Conservation (phyloP, 2,888 invertebrate species). For the Drosophila lutescens region DNA sequence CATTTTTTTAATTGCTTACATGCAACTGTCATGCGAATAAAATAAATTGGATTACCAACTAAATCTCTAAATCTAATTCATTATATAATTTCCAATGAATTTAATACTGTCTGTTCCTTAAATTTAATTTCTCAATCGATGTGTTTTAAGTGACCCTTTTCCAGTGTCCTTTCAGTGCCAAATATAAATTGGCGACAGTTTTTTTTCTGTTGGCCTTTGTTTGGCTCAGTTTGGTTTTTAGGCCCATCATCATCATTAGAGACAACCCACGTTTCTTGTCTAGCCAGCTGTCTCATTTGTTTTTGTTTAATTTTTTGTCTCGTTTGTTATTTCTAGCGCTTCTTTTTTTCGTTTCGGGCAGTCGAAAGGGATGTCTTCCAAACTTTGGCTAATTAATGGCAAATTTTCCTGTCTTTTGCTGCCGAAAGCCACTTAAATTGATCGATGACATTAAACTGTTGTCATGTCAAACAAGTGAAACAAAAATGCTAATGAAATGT, state of each 20-base stretch:
- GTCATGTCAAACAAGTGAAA: slow-evolving; percentile 27
- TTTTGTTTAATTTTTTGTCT: slow-evolving; percentile 24
- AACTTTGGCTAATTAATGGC: slow-evolving; percentile 72
- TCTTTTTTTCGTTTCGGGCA: slow-evolving; percentile 5
- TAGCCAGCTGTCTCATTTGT: slow-evolving; percentile 41
- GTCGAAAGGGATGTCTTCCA: slow-evolving; percentile 42
- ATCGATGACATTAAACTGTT: slow-evolving; percentile 57
- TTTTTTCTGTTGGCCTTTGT: slow-evolving; percentile 35
- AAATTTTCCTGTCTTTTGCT: slow-evolving; percentile 47
- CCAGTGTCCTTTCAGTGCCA: slow-evolving; percentile 13
- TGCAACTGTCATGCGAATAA: not conserved
- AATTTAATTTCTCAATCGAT: not conserved
- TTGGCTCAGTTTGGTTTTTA: slow-evolving; percentile 30
- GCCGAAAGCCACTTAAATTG: slow-evolving; percentile 48
- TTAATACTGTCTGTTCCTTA: too few relatives aligned
- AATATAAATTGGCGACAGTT: slow-evolving; percentile 68
- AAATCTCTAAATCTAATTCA: not conserved
- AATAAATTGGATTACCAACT: not conserved
- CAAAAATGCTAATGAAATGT: slow-evolving; percentile 39
- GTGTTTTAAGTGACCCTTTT: slow-evolving; percentile 16
- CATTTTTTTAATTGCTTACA: not conserved
- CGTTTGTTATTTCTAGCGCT: slow-evolving; percentile 30
- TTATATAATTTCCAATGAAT: not conserved
- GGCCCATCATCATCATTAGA: slow-evolving; percentile 62
- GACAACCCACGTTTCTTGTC: slow-evolving; percentile 56